Conservation (phyloP, 92 coral and sea anemone genomes). For the Porites evermanni region DNA sequence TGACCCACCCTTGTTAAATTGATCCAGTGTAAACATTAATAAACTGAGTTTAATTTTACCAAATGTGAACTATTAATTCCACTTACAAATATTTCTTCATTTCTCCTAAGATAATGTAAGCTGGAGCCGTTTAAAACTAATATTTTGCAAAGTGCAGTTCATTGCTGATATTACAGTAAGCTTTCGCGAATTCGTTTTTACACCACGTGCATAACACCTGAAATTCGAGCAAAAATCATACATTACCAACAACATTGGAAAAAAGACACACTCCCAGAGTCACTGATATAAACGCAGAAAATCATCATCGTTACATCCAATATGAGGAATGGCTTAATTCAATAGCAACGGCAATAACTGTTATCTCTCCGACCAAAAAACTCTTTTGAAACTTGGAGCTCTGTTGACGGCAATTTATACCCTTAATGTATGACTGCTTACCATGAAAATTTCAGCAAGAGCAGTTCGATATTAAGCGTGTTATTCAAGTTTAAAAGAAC, state of each 20-base stretch:
- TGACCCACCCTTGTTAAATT: too few species aligned
- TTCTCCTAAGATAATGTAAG: too few species aligned
- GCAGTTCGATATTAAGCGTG: too few species aligned
- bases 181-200: too few species aligned
- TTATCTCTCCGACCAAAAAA: not conserved
- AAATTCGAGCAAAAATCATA: not conserved
- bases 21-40: too few species aligned
- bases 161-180: too few species aligned
- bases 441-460: not conserved
- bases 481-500: not conserved
- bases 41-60: too few species aligned
- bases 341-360: not conserved
- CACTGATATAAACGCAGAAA: not conserved
- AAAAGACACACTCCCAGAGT: not conserved
- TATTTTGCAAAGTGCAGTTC: too few species aligned
- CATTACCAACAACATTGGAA: not conserved
- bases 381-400: not conserved
- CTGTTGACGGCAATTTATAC: not conserved
- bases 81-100: too few species aligned
- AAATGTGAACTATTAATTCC: too few species aligned
- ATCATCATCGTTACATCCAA: not conserved
- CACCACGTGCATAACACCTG: too few species aligned
- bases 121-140: too few species aligned
- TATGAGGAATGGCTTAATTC: not conserved
- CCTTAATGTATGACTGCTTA: not conserved